A percentile compares a stretch with the other conserved stretches of the same genome.
Conservation (phyloP, 2,113 vertebrate species). For the Tupaia tana region DNA sequence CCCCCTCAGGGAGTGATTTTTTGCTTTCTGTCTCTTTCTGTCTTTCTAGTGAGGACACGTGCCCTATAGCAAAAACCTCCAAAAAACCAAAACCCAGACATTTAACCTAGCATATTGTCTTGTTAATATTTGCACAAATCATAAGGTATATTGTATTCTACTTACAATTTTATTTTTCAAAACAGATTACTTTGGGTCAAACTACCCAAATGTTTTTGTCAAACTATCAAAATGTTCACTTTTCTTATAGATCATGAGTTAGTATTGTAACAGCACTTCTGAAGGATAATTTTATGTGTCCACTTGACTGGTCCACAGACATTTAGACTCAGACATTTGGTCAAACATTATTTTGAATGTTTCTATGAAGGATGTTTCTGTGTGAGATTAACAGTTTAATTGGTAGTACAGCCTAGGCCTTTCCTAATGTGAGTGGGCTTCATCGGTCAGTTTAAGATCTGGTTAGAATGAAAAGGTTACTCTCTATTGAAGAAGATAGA, state of each 20-base stretch:
- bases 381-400: neutral
- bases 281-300: neutral
- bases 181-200: neutral
- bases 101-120: neutral
- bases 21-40: no score
- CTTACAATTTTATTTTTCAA: neutral
- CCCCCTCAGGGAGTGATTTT: no score
- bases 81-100: neutral
- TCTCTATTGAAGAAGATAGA: neutral
- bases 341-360: neutral
- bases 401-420: neutral
- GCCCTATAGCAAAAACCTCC: no score
- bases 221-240: neutral
- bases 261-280: neutral
- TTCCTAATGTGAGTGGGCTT: neutral
- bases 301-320: neutral
- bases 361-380: neutral
- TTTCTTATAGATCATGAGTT: neutral
- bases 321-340: neutral
- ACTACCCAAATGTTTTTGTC: neutral
- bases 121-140: neutral
- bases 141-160: neutral
- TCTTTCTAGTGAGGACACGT: no score
- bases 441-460: neutral
- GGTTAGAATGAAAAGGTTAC: neutral